phyloP scores from a whole-genome alignment of 2,888 invertebrate genomes.

The Prosopocoilus inquinatus region DNA sequence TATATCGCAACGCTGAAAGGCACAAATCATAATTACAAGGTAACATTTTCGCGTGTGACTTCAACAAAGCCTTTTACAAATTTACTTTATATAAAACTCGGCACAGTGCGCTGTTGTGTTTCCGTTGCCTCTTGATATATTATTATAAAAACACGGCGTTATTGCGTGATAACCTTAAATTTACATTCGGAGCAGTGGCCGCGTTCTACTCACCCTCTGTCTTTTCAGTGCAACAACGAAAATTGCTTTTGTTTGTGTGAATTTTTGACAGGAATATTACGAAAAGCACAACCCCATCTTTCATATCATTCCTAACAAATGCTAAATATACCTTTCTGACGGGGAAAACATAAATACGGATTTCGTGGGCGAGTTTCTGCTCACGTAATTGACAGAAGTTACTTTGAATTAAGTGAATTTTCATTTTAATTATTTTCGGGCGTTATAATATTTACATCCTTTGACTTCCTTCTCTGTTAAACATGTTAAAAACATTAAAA shows the following conservation, averaged over 20 bases:
- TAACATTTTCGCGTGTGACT: constrained; percentile 4
- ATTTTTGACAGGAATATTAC: constrained; percentile 2
- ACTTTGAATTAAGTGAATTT: too few relatives aligned
- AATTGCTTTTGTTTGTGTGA: constrained; percentile 1
- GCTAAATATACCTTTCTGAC: not conserved
- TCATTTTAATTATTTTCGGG: too few relatives aligned
- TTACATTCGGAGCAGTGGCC: not conserved
- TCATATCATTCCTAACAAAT: not conserved
- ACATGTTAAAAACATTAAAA: too few relatives aligned
- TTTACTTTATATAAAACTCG: constrained; percentile 3
- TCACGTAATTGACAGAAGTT: too few relatives aligned
- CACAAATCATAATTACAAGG: not conserved
- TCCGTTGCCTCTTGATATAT: constrained; percentile 1
- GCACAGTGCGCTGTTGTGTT: not conserved
- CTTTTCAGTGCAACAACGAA: not conserved
- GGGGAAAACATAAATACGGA: too few relatives aligned
- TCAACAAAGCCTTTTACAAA: not conserved
- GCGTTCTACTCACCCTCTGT: not conserved
- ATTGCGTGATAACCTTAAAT: constrained; percentile 5
- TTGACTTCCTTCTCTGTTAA: too few relatives aligned
- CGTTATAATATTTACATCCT: too few relatives aligned
- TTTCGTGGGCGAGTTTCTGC: too few relatives aligned
- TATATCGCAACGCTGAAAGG: not conserved
- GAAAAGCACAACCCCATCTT: constrained; percentile 1
- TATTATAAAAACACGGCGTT: constrained; percentile 3